These are phyloP conservation scores for Motacilla alba DNA, from an alignment of 2,113 vertebrate species.

Conservation along the genomic window DNA sequence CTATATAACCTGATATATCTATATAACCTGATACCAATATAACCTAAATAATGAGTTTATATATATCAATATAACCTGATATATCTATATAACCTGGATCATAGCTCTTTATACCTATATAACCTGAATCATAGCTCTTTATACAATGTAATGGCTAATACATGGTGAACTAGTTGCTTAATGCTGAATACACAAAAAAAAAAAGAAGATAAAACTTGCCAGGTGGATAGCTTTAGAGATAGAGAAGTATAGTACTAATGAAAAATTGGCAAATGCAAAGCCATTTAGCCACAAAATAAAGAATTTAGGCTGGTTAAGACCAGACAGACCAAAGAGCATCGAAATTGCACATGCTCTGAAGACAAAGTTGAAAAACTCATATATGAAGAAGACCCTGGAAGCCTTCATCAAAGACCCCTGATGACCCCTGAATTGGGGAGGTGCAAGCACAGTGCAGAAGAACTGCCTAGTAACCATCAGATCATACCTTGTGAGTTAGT, in stretches of 20 bases:
- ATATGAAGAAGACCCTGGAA: neutral
- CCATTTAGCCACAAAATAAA: neutral
- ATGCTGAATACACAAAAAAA: neutral
- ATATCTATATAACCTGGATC: neutral
- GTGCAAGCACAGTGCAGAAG: fast-evolving
- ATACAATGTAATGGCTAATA: neutral
- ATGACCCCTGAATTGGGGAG: fast-evolving
- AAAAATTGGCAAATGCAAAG: neutral
- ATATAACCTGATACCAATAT: neutral
- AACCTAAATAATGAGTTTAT: neutral
- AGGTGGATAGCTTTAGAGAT: neutral
- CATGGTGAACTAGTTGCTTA: neutral
- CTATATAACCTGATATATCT: no score
- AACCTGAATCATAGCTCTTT: neutral
- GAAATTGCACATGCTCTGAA: fast-evolving
- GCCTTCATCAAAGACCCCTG: neutral
- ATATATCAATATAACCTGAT: no score
- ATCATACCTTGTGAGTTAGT: neutral
- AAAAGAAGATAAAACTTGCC: neutral
- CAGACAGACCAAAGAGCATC: neutral
- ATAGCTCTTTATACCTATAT: neutral
- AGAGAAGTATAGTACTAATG: neutral
- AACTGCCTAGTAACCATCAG: neutral
- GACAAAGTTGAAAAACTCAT: neutral
- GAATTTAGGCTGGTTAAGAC: neutral